Evolutionary conservation across 2,888 invertebrate species (phyloP).

Genomic region (Exephanes ischioxanthus): DNA sequence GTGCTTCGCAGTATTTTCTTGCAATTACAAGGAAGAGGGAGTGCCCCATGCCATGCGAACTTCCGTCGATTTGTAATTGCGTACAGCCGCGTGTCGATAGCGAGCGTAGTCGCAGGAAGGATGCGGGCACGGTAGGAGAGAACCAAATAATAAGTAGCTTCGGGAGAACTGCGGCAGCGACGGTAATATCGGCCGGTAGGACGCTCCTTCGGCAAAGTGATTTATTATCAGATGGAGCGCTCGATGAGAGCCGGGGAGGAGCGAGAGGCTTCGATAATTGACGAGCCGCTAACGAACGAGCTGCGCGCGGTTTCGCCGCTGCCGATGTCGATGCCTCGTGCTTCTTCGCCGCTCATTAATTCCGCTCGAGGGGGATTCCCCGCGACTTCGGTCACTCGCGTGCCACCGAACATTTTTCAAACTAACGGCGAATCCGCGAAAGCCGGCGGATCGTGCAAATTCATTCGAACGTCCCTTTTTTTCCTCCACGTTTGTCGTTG

Average conservation of each 20-base stretch:
- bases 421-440: conserved; percentile 15
- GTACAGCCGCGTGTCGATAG: conserved; percentile 69
- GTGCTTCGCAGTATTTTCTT: conserved; percentile 25
- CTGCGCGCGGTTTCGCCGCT: conserved; percentile 46
- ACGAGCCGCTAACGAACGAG: conserved; percentile 67
- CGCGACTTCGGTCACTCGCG: conserved; percentile 48
- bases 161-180: conserved; percentile 26
- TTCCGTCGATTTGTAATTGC: conserved; percentile 78
- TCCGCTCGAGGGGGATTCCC: conserved; percentile 52
- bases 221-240: conserved; percentile 69
- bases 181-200: conserved; percentile 43
- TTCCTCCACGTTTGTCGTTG: not conserved
- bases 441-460: not conserved
- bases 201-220: conserved; percentile 57
- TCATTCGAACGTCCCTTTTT: not conserved
- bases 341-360: conserved; percentile 54
- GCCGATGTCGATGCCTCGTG: conserved; percentile 36
- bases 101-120: conserved; percentile 28
- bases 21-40: conserved; percentile 52
- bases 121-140: conserved; percentile 36
- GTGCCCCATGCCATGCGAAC: conserved; percentile 64
- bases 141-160: conserved; percentile 59
- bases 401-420: conserved; percentile 40
- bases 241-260: conserved; percentile 64
- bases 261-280: conserved; percentile 65